Conservation (phyloP, 1,140 invertebrate genomes). For the Temnothorax nylanderi region DNA sequence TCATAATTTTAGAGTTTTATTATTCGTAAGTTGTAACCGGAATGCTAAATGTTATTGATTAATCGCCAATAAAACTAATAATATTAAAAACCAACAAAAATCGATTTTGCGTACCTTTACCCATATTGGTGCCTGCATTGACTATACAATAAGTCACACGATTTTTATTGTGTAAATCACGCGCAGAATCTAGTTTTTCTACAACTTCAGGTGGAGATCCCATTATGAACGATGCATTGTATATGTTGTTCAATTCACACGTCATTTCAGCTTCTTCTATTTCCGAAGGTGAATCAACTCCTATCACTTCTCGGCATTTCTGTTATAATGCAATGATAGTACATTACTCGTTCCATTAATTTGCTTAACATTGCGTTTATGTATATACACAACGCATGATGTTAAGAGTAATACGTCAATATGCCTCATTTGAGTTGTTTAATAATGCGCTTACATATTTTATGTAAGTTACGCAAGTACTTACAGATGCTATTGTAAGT, state of each 20-base stretch:
- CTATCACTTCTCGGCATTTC: constrained; percentile 83
- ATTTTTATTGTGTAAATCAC: constrained; percentile 71
- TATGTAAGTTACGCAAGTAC: constrained; percentile 49
- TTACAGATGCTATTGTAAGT: constrained; percentile 82
- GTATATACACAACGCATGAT: background rate
- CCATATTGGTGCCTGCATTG: constrained; percentile 81
- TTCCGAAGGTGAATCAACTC: constrained; percentile 82
- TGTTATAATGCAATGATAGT: constrained; percentile 63
- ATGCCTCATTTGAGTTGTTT: background rate
- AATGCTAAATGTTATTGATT: constrained; percentile 24
- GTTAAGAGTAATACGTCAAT: constrained; percentile 11
- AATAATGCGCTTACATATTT: constrained; percentile 22
- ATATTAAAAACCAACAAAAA: constrained; percentile 24
- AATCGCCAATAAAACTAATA: constrained; percentile 22
- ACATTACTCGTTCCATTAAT: constrained; percentile 36
- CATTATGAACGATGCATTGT: constrained; percentile 82
- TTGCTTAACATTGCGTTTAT: constrained; percentile 16
- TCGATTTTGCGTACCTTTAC: constrained; percentile 77
- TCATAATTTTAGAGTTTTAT: constrained; percentile 43
- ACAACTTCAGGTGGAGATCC: constrained; percentile 79
- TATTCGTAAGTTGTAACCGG: background rate
- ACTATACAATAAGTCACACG: constrained; percentile 79
- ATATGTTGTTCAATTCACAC: constrained; percentile 82
- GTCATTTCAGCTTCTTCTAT: constrained; percentile 83
- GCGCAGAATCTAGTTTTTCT: constrained; percentile 73